These are phyloP conservation scores for Bombus sylvicola DNA, from an alignment of 1,140 invertebrate species.

Conservation along the genomic window DNA sequence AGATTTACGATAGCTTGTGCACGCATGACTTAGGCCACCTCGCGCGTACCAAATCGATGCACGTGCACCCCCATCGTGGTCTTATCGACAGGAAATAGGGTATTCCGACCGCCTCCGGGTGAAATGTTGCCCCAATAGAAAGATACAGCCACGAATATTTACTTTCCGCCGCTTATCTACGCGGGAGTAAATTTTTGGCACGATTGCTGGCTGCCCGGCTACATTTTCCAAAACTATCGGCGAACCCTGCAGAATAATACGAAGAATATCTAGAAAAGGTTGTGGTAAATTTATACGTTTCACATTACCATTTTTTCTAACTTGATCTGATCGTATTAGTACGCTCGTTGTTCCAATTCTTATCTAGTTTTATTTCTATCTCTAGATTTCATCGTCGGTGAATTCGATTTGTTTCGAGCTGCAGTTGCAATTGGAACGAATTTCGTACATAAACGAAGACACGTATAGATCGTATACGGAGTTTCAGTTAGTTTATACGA, in stretches of 20 bases:
- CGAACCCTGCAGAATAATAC: not conserved
- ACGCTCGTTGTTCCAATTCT: too few species aligned
- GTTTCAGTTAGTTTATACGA: not conserved
- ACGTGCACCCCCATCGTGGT: slow-evolving; percentile 10
- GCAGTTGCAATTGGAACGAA: not conserved
- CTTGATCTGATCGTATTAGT: too few species aligned
- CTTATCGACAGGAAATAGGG: slow-evolving; percentile 49
- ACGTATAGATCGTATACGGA: not conserved
- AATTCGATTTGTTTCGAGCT: not conserved
- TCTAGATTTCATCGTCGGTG: too few species aligned
- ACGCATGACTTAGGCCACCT: slow-evolving; percentile 57
- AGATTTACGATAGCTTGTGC: slow-evolving; percentile 62
- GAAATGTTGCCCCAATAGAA: slow-evolving; percentile 40
- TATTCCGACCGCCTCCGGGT: slow-evolving; percentile 32
- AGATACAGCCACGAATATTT: slow-evolving; percentile 34
- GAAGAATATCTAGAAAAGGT: too few species aligned
- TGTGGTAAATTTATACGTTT: not conserved
- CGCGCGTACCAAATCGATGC: slow-evolving; percentile 48
- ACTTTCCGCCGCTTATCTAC: slow-evolving; percentile 31
- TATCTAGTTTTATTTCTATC: too few species aligned
- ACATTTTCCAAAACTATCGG: not conserved
- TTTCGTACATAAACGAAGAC: not conserved
- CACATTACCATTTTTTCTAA: too few species aligned
- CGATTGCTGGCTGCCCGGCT: too few species aligned
- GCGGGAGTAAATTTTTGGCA: slow-evolving; percentile 39